These are phyloP conservation scores for Prosapia bicincta DNA, from an alignment of 2,888 invertebrate species.

Conservation along the genomic window DNA sequence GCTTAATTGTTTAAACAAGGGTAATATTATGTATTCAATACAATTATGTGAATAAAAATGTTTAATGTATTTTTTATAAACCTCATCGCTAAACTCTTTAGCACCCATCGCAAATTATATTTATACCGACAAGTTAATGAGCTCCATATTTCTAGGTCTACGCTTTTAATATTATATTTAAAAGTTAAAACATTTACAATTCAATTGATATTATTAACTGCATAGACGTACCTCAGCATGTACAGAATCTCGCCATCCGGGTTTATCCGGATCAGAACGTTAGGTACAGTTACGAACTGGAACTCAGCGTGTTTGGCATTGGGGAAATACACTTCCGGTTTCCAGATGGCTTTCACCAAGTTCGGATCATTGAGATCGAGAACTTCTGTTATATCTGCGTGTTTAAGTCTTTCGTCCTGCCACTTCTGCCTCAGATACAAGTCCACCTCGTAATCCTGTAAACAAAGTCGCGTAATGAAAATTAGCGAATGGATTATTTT, in stretches of 20 bases:
- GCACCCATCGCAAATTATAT: too few relatives aligned
- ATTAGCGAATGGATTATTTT: too few relatives aligned
- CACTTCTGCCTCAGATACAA: constrained; percentile 50
- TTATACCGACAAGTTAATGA: too few relatives aligned
- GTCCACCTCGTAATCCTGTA: constrained; percentile 51
- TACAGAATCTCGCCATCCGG: constrained; percentile 50
- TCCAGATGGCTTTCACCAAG: constrained; percentile 50
- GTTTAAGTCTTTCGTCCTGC: constrained; percentile 49
- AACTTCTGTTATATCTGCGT: constrained; percentile 46
- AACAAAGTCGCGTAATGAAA: background rate
- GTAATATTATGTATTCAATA: too few relatives aligned
- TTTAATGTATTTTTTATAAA: too few relatives aligned
- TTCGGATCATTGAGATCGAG: constrained; percentile 50
- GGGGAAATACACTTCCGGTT: constrained; percentile 50
- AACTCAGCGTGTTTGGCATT: constrained; percentile 51
- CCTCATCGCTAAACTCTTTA: too few relatives aligned
- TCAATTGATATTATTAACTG: too few relatives aligned
- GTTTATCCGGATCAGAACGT: constrained; percentile 50
- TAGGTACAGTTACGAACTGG: constrained; percentile 51
- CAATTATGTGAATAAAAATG: too few relatives aligned
- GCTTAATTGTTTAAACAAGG: too few relatives aligned
- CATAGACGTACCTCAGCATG: constrained; percentile 50
- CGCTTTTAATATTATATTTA: too few relatives aligned
- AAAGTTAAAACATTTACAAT: too few relatives aligned
- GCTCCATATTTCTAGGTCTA: too few relatives aligned